Evolutionary conservation across 1,140 invertebrate species (phyloP), one percentile per base, ranked within the genome.

Genomic region (Drosophila dunni): DNA sequence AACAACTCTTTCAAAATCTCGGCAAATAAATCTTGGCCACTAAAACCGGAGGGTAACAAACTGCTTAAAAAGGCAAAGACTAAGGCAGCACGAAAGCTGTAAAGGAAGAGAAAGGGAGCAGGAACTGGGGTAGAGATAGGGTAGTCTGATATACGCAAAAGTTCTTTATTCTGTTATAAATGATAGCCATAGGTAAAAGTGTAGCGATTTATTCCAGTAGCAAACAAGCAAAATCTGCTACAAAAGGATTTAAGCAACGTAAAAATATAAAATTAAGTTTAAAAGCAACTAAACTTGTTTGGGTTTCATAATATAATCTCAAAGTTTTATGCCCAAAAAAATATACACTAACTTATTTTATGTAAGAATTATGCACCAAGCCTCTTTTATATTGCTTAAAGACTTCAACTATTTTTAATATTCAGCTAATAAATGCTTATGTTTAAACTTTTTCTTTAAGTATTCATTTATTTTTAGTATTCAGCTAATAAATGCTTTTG

Each of bases 1-100:
- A 67, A 64, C 75, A 88, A 89, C 83, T 89, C 84, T 82, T 88
- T 89, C 64, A 54, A 78, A 89, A 89, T 89, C 83, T 88, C 83
- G 50, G 69, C 80, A 89, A 80, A 88, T 88, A 88, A 88, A 88
- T 88, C 84, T 88, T 75, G 40, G 20, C 61, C 62, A 65, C 61
- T 57, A 53, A 65, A 67, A 67, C 53, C 57, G 42, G 81, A 68
- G 74, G 81, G 74, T 78, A 81, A 69, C 57, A 74, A 69, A 74
- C 66, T 69, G 71, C 71, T 74, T 62, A 44, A 54, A 34, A 33
- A 68, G 42, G 15, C 57, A 36, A 61, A 56, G 24, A 64, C 24
- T 2, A 46, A 53, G 13, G 20, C 56, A 24, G 33, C 20, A 33
- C 4, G 7, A n/a, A 17, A 40, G 29, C 20, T 2, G 13, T 11